Evolutionary conservation across 2,888 invertebrate genomes (phyloP).

Genomic region (Cecidostiba fungosa): DNA sequence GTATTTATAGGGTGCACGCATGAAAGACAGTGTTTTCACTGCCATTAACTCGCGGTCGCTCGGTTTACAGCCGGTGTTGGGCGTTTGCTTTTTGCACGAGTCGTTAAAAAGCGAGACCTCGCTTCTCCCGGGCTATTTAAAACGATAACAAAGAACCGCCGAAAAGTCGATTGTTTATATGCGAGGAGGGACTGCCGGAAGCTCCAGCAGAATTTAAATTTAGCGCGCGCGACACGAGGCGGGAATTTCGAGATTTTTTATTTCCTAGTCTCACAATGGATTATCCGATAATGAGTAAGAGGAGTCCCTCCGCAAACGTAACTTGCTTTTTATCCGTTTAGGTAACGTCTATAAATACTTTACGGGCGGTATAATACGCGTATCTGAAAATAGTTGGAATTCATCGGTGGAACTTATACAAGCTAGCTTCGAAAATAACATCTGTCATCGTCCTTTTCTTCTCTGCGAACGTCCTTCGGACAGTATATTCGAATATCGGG

Average conservation of each 20-base stretch:
- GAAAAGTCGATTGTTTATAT: not conserved
- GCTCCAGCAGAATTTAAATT: not conserved
- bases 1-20: not conserved
- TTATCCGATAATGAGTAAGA: too few relatives aligned
- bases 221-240: not conserved
- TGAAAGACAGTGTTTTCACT: not conserved
- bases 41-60: not conserved
- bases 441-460: not conserved
- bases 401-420: not conserved
- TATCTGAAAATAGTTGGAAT: too few relatives aligned
- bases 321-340: too few relatives aligned
- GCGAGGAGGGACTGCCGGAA: not conserved
- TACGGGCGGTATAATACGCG: too few relatives aligned
- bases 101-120: conserved; percentile 5
- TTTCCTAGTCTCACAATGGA: not conserved
- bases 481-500: not conserved
- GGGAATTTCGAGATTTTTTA: not conserved
- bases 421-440: not conserved
- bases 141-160: not conserved
- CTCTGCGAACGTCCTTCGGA: not conserved
- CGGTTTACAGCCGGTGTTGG: not conserved
- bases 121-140: not conserved
- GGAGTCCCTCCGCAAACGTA: too few relatives aligned
- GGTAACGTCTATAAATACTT: not conserved
- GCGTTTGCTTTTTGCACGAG: not conserved